phyloP scores from a whole-genome alignment of 2,888 invertebrate genomes.

The Erannis defoliaria region DNA sequence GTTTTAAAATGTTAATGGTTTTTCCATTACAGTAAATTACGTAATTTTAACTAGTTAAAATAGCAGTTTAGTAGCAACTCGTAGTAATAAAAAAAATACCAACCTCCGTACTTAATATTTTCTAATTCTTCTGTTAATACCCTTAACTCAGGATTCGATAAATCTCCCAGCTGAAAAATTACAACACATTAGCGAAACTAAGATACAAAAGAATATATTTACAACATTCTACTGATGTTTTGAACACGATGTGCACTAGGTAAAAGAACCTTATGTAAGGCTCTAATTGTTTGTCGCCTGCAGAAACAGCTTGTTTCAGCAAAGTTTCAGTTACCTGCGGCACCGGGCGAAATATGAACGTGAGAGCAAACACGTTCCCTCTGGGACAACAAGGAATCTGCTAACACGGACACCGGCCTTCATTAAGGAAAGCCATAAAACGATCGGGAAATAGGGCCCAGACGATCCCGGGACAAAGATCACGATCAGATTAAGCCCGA shows the following conservation, averaged over 20 bases:
- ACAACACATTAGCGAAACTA: conserved; percentile 19
- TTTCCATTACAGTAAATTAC: too few species aligned
- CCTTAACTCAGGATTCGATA: conserved; percentile 96
- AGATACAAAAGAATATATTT: too few species aligned
- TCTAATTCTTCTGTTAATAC: conserved; percentile 97
- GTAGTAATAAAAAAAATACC: conserved; percentile 59
- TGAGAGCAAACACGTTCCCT: conserved; percentile 68
- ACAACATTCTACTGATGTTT: too few species aligned
- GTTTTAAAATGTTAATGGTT: too few species aligned
- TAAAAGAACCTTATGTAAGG: conserved; percentile 29
- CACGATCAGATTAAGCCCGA: conserved; percentile 38
- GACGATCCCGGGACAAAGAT: conserved; percentile 49
- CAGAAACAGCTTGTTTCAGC: conserved; percentile 63
- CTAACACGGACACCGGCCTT: conserved; percentile 62
- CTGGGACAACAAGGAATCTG: conserved; percentile 67
- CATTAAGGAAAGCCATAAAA: conserved; percentile 75
- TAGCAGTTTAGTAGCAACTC: too few species aligned
- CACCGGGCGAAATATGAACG: conserved; percentile 70
- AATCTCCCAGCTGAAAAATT: conserved; percentile 94
- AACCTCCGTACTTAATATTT: conserved; percentile 96
- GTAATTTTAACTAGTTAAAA: too few species aligned
- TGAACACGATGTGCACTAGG: conserved; percentile 9
- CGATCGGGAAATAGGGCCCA: conserved; percentile 67
- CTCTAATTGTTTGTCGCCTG: conserved; percentile 58
- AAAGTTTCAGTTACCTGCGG: conserved; percentile 60